Evolutionary conservation across 2,888 invertebrate species (phyloP).

Genomic region (Platerodrilus igneus): DNA sequence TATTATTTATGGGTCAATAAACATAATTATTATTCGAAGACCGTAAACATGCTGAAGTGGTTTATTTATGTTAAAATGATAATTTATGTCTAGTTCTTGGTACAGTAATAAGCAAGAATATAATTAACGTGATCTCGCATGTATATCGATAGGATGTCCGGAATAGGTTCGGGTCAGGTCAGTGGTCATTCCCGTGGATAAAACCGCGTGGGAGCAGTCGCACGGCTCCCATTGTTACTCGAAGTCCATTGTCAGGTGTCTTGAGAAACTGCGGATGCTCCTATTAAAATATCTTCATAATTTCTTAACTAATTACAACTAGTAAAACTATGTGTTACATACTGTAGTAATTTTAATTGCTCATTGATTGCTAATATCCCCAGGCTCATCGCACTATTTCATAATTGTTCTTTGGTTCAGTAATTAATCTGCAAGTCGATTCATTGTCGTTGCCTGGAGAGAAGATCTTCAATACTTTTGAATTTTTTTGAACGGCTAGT

Average conservation of each 20-base stretch:
- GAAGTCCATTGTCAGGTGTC: slow-evolving; percentile 27
- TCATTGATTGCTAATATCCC: too few species aligned
- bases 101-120: slow-evolving; percentile 23
- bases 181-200: slow-evolving; percentile 44
- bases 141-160: slow-evolving; percentile 33
- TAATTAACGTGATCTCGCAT: slow-evolving; percentile 33
- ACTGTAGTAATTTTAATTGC: too few species aligned
- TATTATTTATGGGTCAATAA: slow-evolving; percentile 13
- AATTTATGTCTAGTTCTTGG: slow-evolving; percentile 11
- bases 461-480: too few species aligned
- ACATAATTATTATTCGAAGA: slow-evolving; percentile 8
- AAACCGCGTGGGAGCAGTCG: slow-evolving; percentile 46
- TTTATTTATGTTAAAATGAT: slow-evolving; percentile 14
- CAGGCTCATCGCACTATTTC: too few species aligned
- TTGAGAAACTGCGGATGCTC: slow-evolving; percentile 26
- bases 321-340: too few species aligned
- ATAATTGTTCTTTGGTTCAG: too few species aligned
- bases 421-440: too few species aligned
- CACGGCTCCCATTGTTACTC: slow-evolving; percentile 38
- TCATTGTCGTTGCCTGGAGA: too few species aligned
- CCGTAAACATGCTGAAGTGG: slow-evolving; percentile 4
- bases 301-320: slow-evolving; percentile 20
- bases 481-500: neutral
- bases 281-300: slow-evolving; percentile 22
- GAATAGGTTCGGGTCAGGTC: slow-evolving; percentile 34